Base-by-base conservation (phyloP, 2,888 invertebrate genomes). In the Piscicola geometra region DNA sequence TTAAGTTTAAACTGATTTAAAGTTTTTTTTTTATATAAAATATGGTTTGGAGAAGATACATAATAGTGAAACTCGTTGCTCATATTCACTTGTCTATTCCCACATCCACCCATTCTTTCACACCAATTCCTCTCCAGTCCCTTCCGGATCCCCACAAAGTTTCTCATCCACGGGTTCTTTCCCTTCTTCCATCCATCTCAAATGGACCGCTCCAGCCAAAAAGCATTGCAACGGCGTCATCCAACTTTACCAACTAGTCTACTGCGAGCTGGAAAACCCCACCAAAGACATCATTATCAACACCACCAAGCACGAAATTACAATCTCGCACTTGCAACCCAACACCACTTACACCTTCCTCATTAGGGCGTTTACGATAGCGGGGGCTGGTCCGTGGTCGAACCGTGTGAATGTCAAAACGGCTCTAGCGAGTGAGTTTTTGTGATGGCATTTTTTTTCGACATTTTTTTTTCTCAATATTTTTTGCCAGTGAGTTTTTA, bases 341-440 rank as follows among this genome's bases (percentile, higher is more conserved):
- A 93, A 93, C 84, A 93, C 93, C 0, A 93, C 94, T 83, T 98
- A 97, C 84, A 90, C 92, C 74, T 95, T 95, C 84, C 91, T 93
- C 85, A 92, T 97, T 28, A 89, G 92, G 82, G 94, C 96, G 0
- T 93, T 92, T 83, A 98, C 97, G 0, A 91, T 90, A 77, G 91
- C 91, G 83, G 97, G 97, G 0, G 89, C 91, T 1, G 97, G 97
- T 0, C 96, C 96, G 0, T 94, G 91, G 85, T 94, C 94, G 82
- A 93, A 93, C 81, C 91, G 92, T 81, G 87, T 91, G 52, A 89
- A 90, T 52, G 83, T 83, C 79, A 76, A 82, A 70, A 84, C 84
- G 15, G 75, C 76, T 41, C 77, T 78, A 32, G 76, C 76, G n/a
- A 50, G 80, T 80, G 70, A 71, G 78, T 77, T 3, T 15, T 25